Base-by-base conservation (phyloP, 2,888 invertebrate species). In the Ormyrus thymus region DNA sequence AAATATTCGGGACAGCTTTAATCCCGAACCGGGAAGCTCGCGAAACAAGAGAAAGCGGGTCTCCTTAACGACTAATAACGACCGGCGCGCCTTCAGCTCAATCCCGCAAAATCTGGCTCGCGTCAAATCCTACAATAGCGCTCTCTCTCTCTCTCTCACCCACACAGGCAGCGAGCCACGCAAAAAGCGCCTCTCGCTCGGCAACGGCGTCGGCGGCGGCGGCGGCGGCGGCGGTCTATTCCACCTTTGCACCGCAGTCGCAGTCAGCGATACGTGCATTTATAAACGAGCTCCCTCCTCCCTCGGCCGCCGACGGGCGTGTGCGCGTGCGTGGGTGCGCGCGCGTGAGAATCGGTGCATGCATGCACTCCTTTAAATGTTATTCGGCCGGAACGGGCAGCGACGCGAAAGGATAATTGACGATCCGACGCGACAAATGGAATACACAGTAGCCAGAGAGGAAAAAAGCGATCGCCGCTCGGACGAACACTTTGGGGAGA, bases 321-420 rank as follows among this genome's bases (percentile, higher is more conserved):
- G 59, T 53, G 10, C 59, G 29, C 29, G 43, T 45, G 50, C 8
- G 48, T 65, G 10, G 72, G 48, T 53, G 53, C 11, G 13, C 61
- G 7, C 15, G 45, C 51, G 70, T 48, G 48, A 13, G 79, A 29
- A 29, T 29, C 29, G 70, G 29, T 29, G 53, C 62, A 46, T 43
- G 58, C 69, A n/a, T 43, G 58, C 62, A n/a, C 75, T 77, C 83
- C 83, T 84, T 85, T 83, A 83, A 84, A 83, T 79, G 84, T 81
- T 80, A 83, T 82, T 85, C 84, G 83, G 69, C 79, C 65, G 84
- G 83, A 85, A 86, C 82, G 83, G 79, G 66, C 84, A 84, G 79
- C 84, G 84, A 86, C 79, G 84, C 84, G 84, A 84, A 85, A 84
- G 84, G 83, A 85, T 85, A 86, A 86, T 85, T 84, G 84, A 84